Percentiles rank a stretch among this genome's conserved stretches.
Evolutionary conservation across 2,113 vertebrate genomes (phyloP).

Genomic region (Spheniscus mendiculus): DNA sequence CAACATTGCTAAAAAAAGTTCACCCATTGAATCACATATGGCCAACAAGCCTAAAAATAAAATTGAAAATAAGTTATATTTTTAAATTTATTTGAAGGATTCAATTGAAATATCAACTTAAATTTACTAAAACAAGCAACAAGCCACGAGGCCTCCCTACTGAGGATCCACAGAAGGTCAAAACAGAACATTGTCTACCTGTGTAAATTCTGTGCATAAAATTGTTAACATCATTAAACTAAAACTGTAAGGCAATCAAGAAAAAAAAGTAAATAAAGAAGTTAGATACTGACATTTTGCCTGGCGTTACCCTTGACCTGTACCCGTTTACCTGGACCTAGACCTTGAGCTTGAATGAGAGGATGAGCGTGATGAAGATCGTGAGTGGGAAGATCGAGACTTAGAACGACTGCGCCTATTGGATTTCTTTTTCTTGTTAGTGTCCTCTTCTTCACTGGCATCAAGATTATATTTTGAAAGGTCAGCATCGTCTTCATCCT

Average conservation of each 20-base stretch:
- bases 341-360: conserved; percentile 98
- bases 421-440: conserved; percentile 77
- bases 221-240: not conserved
- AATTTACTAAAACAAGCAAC: not conserved
- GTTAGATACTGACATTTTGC: conserved; percentile 99
- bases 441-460: conserved; percentile 89
- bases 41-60: not conserved
- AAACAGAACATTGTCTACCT: not conserved
- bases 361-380: conserved; percentile 88
- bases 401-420: conserved; percentile 85
- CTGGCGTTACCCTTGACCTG: conserved; percentile 99
- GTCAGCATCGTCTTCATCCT: conserved; percentile 90
- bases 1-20: not conserved
- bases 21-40: not conserved
- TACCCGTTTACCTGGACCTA: conserved; percentile 99
- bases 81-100: not conserved
- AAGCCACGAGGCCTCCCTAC: not conserved
- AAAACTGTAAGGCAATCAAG: conserved; percentile 40
- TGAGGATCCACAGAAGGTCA: not conserved
- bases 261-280: conserved; percentile 81
- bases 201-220: not conserved
- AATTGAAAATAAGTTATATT: not conserved
- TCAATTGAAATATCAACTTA: not conserved
- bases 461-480: conserved; percentile 96
- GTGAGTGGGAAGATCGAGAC: conserved; percentile 89